These are phyloP conservation scores for Phoenoteleia sp. DNA, from an alignment of 2,888 invertebrate genomes.

Conservation along the genomic window DNA sequence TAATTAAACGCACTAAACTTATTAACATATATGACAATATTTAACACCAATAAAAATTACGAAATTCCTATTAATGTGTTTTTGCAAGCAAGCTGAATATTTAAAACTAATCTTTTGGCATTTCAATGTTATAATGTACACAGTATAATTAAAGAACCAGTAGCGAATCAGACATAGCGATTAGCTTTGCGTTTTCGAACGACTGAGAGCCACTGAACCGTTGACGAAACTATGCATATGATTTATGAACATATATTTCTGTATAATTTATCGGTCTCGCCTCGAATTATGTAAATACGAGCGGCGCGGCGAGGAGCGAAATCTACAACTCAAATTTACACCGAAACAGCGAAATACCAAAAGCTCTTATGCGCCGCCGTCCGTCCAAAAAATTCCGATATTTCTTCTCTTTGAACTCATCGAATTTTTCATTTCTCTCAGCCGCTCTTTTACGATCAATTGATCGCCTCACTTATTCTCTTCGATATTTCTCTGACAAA, in stretches of 20 bases:
- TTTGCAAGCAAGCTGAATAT: too few relatives aligned
- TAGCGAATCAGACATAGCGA: conserved; percentile 4
- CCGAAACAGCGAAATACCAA: conserved; percentile 71
- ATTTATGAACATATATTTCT: conserved; percentile 71
- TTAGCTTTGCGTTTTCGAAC: conserved; percentile 12
- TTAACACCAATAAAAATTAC: too few relatives aligned
- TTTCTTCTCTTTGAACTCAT: conserved; percentile 39
- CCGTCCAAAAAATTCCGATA: conserved; percentile 58
- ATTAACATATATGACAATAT: too few relatives aligned
- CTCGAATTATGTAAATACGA: conserved; percentile 72
- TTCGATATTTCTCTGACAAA: conserved; percentile 14
- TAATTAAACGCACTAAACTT: too few relatives aligned
- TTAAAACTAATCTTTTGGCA: too few relatives aligned
- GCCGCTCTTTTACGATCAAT: conserved; percentile 60
- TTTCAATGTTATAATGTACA: too few relatives aligned
- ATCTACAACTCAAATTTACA: conserved; percentile 71
- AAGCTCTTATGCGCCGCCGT: conserved; percentile 49
- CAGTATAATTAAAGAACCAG: background rate
- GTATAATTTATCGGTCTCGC: conserved; percentile 71
- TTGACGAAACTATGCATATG: conserved; percentile 69
- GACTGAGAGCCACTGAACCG: conserved; percentile 57
- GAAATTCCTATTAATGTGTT: too few relatives aligned
- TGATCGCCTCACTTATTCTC: conserved; percentile 49
- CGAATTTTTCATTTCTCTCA: conserved; percentile 62
- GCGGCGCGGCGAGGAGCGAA: conserved; percentile 51